Percentiles rank a stretch among this genome's conserved stretches.
phyloP scores from a whole-genome alignment of 2,797 vertebrate genomes.

The Neosalanx taihuensis region DNA sequence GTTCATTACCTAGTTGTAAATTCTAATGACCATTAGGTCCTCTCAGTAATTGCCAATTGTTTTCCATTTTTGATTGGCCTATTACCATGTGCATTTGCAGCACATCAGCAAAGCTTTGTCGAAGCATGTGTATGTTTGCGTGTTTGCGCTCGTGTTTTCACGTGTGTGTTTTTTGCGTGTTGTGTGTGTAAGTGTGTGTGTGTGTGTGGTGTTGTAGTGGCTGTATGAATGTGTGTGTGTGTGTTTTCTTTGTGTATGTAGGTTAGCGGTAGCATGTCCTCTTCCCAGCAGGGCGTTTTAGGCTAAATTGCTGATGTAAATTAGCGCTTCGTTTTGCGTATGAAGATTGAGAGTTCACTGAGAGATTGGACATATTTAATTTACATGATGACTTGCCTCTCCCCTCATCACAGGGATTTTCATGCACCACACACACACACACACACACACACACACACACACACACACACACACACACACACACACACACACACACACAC shows the following conservation, averaged over 20 bases:
- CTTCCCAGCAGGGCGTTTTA: neutral
- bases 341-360: constrained; percentile 87
- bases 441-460: neutral
- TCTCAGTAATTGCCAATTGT: constrained; percentile 98
- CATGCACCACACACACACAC: constrained; percentile 13
- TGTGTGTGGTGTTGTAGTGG: neutral
- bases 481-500: constrained; percentile 8
- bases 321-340: constrained; percentile 75
- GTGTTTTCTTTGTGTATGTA: constrained; percentile 31
- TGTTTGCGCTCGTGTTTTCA: constrained; percentile 49
- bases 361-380: constrained; percentile 91
- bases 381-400: constrained; percentile 89
- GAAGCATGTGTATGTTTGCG: constrained; percentile 71
- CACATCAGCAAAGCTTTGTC: constrained; percentile 96
- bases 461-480: neutral
- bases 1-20: constrained; percentile 99
- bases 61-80: constrained; percentile 98
- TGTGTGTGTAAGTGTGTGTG: constrained; percentile 48
- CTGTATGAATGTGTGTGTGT: neutral
- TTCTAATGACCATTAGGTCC: constrained; percentile 99
- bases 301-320: constrained; percentile 7
- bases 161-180: constrained; percentile 34
- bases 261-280: neutral
- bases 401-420: constrained; percentile 79
- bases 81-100: constrained; percentile 96